Conservation (phyloP, 2,888 invertebrate species). For the Archips xylosteana region DNA sequence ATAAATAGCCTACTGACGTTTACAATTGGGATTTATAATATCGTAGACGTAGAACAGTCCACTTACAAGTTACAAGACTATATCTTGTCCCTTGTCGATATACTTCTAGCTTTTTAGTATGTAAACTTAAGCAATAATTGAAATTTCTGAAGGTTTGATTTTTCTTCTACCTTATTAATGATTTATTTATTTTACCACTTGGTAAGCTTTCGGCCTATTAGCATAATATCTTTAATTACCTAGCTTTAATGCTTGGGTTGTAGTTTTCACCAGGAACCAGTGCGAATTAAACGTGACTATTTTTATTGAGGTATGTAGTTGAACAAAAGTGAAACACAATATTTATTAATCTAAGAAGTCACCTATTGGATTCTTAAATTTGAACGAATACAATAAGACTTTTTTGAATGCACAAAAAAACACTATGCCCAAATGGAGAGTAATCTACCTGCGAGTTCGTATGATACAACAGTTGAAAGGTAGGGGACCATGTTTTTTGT, state of each 20-base stretch:
- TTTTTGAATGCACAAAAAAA: constrained; percentile 33
- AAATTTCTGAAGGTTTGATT: too few relatives aligned
- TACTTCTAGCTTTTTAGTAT: neutral
- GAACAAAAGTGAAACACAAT: neutral
- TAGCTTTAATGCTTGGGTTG: too few relatives aligned
- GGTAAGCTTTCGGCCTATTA: too few relatives aligned
- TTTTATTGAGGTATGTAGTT: neutral
- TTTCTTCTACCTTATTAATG: too few relatives aligned
- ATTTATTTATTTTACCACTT: too few relatives aligned
- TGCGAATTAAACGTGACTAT: too few relatives aligned
- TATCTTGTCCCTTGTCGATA: neutral
- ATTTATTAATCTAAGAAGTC: neutral
- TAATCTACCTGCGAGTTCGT: constrained; percentile 57
- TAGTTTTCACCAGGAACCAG: too few relatives aligned
- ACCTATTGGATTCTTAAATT: constrained; percentile 26
- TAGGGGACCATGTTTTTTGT: constrained; percentile 48
- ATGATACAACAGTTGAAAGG: constrained; percentile 47
- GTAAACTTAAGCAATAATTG: neutral
- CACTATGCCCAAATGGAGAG: constrained; percentile 45
- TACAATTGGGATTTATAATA: constrained; percentile 36
- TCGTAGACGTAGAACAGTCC: constrained; percentile 22
- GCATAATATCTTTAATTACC: too few relatives aligned
- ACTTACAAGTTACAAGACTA: constrained; percentile 17
- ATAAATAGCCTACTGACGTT: constrained; percentile 43
- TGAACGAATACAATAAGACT: constrained; percentile 14